Base-by-base conservation (phyloP, 2,888 invertebrate genomes). In the Tiphia femorata region DNA sequence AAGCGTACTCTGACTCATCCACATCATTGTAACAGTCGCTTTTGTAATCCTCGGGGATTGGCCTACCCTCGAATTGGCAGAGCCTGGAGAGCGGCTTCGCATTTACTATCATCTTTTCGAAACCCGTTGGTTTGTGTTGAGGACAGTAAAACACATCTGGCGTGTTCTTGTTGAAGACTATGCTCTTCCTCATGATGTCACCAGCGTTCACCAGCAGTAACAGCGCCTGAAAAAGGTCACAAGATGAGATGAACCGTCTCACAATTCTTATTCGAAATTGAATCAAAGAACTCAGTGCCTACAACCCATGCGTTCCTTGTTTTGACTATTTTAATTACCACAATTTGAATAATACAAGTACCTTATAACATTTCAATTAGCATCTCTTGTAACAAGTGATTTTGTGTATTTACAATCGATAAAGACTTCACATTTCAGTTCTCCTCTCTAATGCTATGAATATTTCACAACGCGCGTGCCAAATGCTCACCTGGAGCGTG, bases 71-170 rank as follows among this genome's bases (percentile, higher is more conserved):
- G 73, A 88, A 91, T 81, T 93, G 92, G 75, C 93, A 93, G 3
- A 93, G 85, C 77, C 90, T 90, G 57, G 88, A 88, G 54, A 93
- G 79, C 1, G 92, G 90, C 59, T 88, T 86, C 0, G 91, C 88
- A 72, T 87, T 87, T 23, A 92, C 92, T 62, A 91, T 89, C 80
- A 92, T 86, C 79, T 92, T 91, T 64, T 91, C 90, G 76, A 91
- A 88, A 27, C 91, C 89, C 3, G 89, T 89, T n/a, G 91, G 92
- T 76, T 92, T 92, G 64, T 91, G 89, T 76, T 90, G 89, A 0
- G 92, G 92, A 76, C 92, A 92, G 80, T 92, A 92, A 80, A 92
- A 92, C 12, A 92, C 91, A 73, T 92, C 90, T 6, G 92, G 92
- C 0, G 92, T 92, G 76, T 91, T 91, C 77, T 92, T 91, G 77